Base-by-base conservation (phyloP, 1,140 invertebrate genomes). In the Drosophila auraria region DNA sequence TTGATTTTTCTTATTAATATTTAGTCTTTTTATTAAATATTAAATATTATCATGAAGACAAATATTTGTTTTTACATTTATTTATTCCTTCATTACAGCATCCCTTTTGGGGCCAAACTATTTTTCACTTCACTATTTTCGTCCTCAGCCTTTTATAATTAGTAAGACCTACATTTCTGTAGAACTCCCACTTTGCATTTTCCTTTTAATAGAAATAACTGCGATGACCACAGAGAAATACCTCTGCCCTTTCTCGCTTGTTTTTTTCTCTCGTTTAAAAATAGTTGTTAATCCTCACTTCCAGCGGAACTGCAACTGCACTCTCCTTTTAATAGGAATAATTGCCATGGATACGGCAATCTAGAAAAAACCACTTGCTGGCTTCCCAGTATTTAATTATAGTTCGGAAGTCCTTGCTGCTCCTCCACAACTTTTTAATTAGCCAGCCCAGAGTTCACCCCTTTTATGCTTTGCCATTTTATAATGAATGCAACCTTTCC, bases 321-420 rank as follows among this genome's bases (percentile, higher is more conserved):
- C n/a, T 30, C 50, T 7, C n/a, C 50, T 53, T 53, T 30, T 53
- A 30, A 53, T 53, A 5, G 5, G 15, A n/a, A 27, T 51, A 51
- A 51, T 51, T 51, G 23, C 15, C 15, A 51, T 51, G 49, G 25
- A 51, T 25, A 51, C 15, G 15, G 15, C 9, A 27, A 27, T 51
- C 9, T 15, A 51, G 27, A 25, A 50, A 12, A 27, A 27, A 33
- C 30, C 14, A n/a, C 49, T 27, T 27, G 25, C 25, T 15, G 7
- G 9, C n/a, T 11, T 4, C 49, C n/a, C 7, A 4, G 30, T n/a
- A 53, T 53, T 53, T 53, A 53, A 53, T 33, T 54, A 54, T 54
- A 54, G 30, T 54, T 54, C 51, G 11, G 27, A 20, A 36, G 33
- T 33, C 51, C 27, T 14, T 20, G n/a, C n/a, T 14, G 17, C 3